Base-by-base conservation (phyloP, 2,113 vertebrate species). In the Xiphias gladius region DNA sequence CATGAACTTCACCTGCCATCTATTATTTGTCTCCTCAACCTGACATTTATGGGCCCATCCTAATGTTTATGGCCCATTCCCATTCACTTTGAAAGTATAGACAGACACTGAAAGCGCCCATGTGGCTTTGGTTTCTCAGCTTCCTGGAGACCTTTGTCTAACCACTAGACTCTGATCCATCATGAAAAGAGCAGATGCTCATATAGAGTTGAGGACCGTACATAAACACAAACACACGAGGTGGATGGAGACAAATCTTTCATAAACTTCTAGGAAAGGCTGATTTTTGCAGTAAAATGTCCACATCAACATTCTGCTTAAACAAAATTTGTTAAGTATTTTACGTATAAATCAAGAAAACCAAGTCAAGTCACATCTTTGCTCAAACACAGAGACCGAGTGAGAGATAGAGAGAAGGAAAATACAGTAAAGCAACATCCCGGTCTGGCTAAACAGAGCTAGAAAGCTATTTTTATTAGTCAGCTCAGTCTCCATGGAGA, bases 391-490 rank as follows among this genome's bases (percentile, higher is more conserved):
- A 52, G 16, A 63, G 52, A 67, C 13, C 26, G 39, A 74, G 61
- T 12, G 41, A 77, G 66, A 78, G 35, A 85, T 68, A 30, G 46
- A 89, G 66, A 80, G 74, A 72, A 28, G 41, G 76, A 64, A 86
- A 87, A 77, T 55, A 62, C 75, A 82, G 77, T 66, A 76, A 67
- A 85, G 86, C 26, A 82, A 86, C 80, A 68, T 76, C 75, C 80
- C 84, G 80, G 71, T 76, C 80, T 85, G 76, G 68, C 83, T 86
- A 91, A 93, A 92, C 85, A 90, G 30, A 89, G 76, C 79, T 71
- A 52, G 59, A 54, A 88, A 88, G 89, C 91, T 95, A 93, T 94
- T 94, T 94, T 91, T 94, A 94, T 94, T 94, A 93, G 91, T 94
- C 93, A 93, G 90, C 87, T 72, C 61, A 35, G 89, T 90, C 91